These are phyloP conservation scores for Nothobranchius kuhntae DNA, from an alignment of 2,113 vertebrate genomes.

Conservation along the genomic window DNA sequence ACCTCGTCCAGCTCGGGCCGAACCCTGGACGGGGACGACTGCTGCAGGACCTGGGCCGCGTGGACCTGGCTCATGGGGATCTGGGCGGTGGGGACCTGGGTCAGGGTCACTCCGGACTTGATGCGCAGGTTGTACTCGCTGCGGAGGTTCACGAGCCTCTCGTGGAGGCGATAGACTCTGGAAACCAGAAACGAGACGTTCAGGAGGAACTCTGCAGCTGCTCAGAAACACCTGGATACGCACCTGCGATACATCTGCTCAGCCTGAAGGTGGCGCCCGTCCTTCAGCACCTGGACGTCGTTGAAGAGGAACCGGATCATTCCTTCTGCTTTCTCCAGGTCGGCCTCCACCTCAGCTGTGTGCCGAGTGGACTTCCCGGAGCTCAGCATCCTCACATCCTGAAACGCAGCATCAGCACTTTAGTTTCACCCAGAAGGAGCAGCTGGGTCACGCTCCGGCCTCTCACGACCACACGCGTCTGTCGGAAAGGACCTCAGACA, in stretches of 20 bases:
- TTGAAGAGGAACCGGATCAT: slow-evolving; percentile 94
- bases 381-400: slow-evolving; percentile 86
- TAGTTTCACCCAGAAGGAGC: too few relatives aligned
- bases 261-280: slow-evolving; percentile 93
- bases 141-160: slow-evolving; percentile 91
- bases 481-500: too few relatives aligned
- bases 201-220: too few relatives aligned
- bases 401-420: not conserved
- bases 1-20: slow-evolving; percentile 85
- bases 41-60: slow-evolving; percentile 62
- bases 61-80: slow-evolving; percentile 65
- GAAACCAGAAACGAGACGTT: not conserved
- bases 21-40: slow-evolving; percentile 54
- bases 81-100: slow-evolving; percentile 62
- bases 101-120: slow-evolving; percentile 81
- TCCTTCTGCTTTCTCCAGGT: slow-evolving; percentile 89
- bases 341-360: slow-evolving; percentile 82
- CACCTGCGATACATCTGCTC: slow-evolving; percentile 98
- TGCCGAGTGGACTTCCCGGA: slow-evolving; percentile 82
- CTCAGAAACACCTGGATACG: not conserved
- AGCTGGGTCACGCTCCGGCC: too few relatives aligned
- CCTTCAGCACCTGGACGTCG: slow-evolving; percentile 92
- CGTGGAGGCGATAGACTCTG: slow-evolving; percentile 93
- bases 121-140: slow-evolving; percentile 93
- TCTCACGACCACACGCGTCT: too few relatives aligned